Evolutionary conservation across 1,140 invertebrate species (phyloP), one percentile per base, ranked within the genome.

Genomic region (Lycorma delicatula): DNA sequence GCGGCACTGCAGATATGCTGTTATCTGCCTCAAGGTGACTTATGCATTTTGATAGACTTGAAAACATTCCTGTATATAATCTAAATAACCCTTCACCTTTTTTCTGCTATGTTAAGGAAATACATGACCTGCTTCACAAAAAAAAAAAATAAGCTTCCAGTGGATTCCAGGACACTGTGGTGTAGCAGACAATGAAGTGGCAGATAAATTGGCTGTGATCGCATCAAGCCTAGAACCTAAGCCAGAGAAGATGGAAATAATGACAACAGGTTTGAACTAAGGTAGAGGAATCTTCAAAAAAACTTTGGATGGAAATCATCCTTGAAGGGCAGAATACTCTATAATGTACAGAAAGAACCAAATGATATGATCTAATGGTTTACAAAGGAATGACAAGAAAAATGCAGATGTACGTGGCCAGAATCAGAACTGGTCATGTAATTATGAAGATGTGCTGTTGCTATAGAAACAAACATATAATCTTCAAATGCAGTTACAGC

Each of bases 131-230:
- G 4, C 38, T 44, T n/a, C n/a, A 44, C n/a, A 6, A 16, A 20
- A 6, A 4, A 20, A 44, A 5, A 44, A 44, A 44, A 7, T 7
- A 16, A 16, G 5, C 22, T 44, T 44, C n/a, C n/a, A 44, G 22
- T 44, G 38, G 38, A 44, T 44, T 16, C 38, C 38, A 44, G 38
- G 38, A 16, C 38, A 44, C 22, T 44, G 38, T n/a, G 38, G n/a
- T 6, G n/a, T 44, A 20, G n/a, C n/a, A 7, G 5, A 4, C 5
- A 44, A 44, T 44, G 38, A 44, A n/a, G 22, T 16, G 22, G n/a
- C 38, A 6, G 38, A 44, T 16, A 5, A 44, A 16, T 6, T 44
- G n/a, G 38, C 38, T 6, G 22, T 6, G 38, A 16, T 20, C n/a
- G 38, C 38, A 6, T 16, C 38, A n/a, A 7, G 5, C 22, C 38